A percentile compares a stretch with the other conserved stretches of the same genome.
These are phyloP conservation scores for Latrodectus elegans DNA, from an alignment of 2,888 invertebrate genomes.

Conservation along the genomic window DNA sequence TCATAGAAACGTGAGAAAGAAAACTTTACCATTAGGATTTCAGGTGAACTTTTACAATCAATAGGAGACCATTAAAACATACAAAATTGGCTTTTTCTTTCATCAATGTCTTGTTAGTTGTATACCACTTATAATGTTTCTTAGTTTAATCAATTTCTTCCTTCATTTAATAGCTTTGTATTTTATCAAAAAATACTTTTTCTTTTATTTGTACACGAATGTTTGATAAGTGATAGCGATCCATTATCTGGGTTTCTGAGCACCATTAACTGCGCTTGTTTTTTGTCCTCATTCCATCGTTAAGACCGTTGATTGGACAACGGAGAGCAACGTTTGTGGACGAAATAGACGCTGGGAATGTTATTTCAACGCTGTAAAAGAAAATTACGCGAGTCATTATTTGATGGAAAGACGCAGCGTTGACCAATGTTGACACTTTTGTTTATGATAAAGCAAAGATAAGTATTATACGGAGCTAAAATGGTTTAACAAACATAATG, in stretches of 20 bases:
- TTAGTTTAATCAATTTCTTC: background rate
- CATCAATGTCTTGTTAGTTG: conserved; percentile 14
- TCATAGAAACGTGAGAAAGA: background rate
- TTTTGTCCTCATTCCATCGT: conserved; percentile 15
- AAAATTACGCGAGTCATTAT: no score
- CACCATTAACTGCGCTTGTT: conserved; percentile 30
- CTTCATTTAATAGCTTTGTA: conserved; percentile 14
- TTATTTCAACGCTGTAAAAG: background rate
- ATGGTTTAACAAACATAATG: no score
- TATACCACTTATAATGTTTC: background rate
- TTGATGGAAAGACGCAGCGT: no score
- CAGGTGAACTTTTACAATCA: background rate
- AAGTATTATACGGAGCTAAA: no score
- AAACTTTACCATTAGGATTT: background rate
- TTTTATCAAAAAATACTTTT: conserved; percentile 5
- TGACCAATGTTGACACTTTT: no score
- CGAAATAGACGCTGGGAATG: background rate
- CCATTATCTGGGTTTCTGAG: conserved; percentile 32
- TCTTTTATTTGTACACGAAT: background rate
- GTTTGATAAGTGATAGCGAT: conserved; percentile 40
- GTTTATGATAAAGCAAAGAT: no score
- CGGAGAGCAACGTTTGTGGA: conserved; percentile 11
- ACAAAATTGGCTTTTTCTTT: conserved; percentile 9
- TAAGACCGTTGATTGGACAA: conserved; percentile 23
- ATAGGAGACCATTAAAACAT: conserved; percentile 2